Evolutionary conservation across 64 coral and sea anemone genomes (phyloP).

Genomic region (Trachythela sp.): DNA sequence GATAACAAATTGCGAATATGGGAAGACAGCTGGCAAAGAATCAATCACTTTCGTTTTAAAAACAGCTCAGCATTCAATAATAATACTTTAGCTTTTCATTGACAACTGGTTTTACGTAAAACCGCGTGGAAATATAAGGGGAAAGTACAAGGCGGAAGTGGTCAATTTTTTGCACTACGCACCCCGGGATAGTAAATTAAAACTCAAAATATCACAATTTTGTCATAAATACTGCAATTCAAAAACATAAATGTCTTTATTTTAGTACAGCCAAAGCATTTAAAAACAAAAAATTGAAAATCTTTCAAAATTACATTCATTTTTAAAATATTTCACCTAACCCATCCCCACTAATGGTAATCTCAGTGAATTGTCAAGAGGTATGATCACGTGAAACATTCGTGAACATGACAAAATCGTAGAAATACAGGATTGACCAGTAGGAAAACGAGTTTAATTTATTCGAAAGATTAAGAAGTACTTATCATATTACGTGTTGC

Average conservation of each 20-base stretch:
- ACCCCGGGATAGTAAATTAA: no score
- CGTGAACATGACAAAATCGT: neutral
- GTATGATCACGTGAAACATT: neutral
- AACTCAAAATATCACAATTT: no score
- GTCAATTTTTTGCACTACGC: no score
- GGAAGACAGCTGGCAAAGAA: neutral
- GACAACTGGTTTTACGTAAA: neutral
- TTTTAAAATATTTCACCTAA: neutral
- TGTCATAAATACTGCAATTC: no score
- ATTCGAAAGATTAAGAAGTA: neutral
- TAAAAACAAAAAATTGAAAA: no score
- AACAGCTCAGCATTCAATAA: constrained; percentile 6
- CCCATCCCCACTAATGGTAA: neutral
- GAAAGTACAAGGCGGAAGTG: neutral
- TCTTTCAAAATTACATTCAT: neutral
- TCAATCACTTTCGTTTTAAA: neutral
- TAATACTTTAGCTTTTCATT: neutral
- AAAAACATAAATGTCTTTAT: no score
- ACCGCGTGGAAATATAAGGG: neutral
- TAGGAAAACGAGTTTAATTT: neutral
- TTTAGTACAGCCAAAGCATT: no score
- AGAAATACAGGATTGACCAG: neutral
- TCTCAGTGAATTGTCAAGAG: neutral
- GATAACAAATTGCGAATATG: neutral
- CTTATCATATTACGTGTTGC: neutral